Base-by-base conservation (phyloP, 2,888 invertebrate species). In the Amphipoea oculea region DNA sequence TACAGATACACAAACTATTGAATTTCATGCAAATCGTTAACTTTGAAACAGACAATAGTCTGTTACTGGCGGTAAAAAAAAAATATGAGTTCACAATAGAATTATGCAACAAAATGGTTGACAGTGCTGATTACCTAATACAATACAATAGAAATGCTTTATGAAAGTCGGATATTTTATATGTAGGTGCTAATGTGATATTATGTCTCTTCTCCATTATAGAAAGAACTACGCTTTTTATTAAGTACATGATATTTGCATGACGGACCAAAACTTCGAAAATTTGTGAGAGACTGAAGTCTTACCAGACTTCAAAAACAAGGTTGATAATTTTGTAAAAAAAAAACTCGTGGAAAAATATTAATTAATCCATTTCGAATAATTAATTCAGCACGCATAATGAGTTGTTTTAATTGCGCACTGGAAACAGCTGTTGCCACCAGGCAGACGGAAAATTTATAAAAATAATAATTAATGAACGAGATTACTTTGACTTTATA, bases 371-470 rank as follows among this genome's bases (percentile, higher is more conserved):
- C n/a, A 68, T 48, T 54, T 48, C 5, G 14, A 57, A 54, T 68
- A 40, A 73, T 57, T 51, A 57, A 73, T 82, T 76, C 20, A 77
- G 51, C 57, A 51, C 42, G 65, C 68, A 40, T 68, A 73, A 57
- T 69, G 62, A 73, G 48, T 60, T 68, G 63, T 42, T 65, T 69
- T 54, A 70, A 60, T 73, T 73, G 62, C 45, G n/a, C 20, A 73
- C 51, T 70, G 45, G 14, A 17, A 73, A 83, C 57, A 83, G 83
- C 60, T 71, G 73, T 72, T 63, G 20, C 66, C 54, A 73, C 36
- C 14, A 48, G 40, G 20, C 3, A 45, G 48, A 29, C 17, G 45
- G 65, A 66, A 66, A 48, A n/a, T n/a, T 20, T n/a, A 60, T 57
- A 57, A n/a, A 11, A 57, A 11, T n/a, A 54, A 54, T 54, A 54